Evolutionary conservation across 2,113 vertebrate genomes (phyloP).

Genomic region (Hippoglossus stenolepis): DNA sequence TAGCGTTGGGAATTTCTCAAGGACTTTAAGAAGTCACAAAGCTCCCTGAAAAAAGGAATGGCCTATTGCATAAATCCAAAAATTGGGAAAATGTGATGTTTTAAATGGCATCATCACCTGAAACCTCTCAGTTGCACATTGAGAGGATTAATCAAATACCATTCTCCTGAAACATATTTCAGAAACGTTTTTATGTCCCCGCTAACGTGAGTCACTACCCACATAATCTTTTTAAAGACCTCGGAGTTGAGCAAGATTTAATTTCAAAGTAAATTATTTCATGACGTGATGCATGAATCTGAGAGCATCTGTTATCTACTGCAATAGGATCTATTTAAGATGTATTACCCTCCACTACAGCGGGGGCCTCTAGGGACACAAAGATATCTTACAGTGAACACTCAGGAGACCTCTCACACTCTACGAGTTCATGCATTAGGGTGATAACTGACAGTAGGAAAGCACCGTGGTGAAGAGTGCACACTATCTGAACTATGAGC

Average conservation of each 20-base stretch:
- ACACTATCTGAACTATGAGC: slow-evolving; percentile 1
- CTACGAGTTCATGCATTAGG: neutral
- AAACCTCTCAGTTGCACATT: slow-evolving; percentile 33
- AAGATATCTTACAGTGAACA: slow-evolving; percentile 4
- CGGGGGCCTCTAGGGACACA: slow-evolving; percentile 31
- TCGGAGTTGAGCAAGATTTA: slow-evolving; percentile 16
- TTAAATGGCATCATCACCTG: slow-evolving; percentile 31
- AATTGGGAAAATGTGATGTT: slow-evolving; percentile 27
- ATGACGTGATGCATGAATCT: slow-evolving; percentile 24
- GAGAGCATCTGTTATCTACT: slow-evolving; percentile 26
- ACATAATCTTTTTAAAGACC: slow-evolving; percentile 5
- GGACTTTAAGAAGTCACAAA: neutral
- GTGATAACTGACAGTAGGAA: neutral
- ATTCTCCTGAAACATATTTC: slow-evolving; percentile 1
- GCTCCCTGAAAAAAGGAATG: slow-evolving; percentile 21
- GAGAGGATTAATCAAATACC: slow-evolving; percentile 33
- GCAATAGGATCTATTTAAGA: slow-evolving; percentile 3
- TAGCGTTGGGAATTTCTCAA: slow-evolving; percentile 6
- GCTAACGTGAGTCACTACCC: slow-evolving; percentile 16
- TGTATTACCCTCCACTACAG: slow-evolving; percentile 36
- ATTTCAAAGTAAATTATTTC: slow-evolving; percentile 51
- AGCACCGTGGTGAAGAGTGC: slow-evolving; percentile 1
- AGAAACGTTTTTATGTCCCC: neutral
- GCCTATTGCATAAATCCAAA: slow-evolving; percentile 26
- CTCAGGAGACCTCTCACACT: slow-evolving; percentile 13